Percentiles rank a stretch among this genome's conserved stretches.
phyloP scores from a whole-genome alignment of 2,797 vertebrate genomes.

The Hydrophis major region DNA sequence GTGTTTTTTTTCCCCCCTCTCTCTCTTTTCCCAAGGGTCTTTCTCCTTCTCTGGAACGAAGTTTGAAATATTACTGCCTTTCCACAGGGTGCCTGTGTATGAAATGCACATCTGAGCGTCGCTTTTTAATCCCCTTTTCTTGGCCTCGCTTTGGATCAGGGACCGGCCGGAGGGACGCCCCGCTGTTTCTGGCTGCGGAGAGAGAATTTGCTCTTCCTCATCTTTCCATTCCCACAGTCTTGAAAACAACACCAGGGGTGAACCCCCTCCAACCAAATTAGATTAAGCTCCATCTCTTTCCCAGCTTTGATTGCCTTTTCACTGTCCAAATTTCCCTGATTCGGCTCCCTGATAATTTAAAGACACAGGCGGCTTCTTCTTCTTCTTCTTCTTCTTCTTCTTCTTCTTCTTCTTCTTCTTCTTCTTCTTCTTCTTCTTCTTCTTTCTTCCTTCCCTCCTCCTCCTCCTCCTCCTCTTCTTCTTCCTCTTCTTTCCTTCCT shows the following conservation, averaged over 20 bases:
- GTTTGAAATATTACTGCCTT: slow-evolving; percentile 90
- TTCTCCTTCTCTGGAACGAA: slow-evolving; percentile 73
- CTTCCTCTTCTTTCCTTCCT: too few relatives aligned
- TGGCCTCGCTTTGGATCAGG: slow-evolving; percentile 88
- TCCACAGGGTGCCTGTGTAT: slow-evolving; percentile 90
- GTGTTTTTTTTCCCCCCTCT: too few relatives aligned
- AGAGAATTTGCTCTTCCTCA: slow-evolving; percentile 85
- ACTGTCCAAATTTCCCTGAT: slow-evolving; percentile 79
- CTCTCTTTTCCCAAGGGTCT: slow-evolving; percentile 51
- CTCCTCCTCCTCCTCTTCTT: accelerated
- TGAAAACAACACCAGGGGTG: slow-evolving; percentile 80
- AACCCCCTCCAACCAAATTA: slow-evolving; percentile 96
- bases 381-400: too few relatives aligned
- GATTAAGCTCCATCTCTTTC: slow-evolving; percentile 93
- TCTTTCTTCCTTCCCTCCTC: accelerated
- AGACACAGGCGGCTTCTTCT: slow-evolving; percentile 64
- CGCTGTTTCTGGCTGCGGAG: slow-evolving; percentile 93
- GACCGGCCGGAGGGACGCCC: slow-evolving; percentile 86
- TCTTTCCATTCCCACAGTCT: slow-evolving; percentile 97
- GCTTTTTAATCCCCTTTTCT: slow-evolving; percentile 96
- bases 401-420: too few relatives aligned
- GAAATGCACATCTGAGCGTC: slow-evolving; percentile 95
- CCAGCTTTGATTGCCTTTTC: slow-evolving; percentile 89
- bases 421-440: too few relatives aligned
- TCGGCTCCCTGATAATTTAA: slow-evolving; percentile 66